phyloP scores from a whole-genome alignment of 1,140 invertebrate genomes.

The Lepidostoma basale region DNA sequence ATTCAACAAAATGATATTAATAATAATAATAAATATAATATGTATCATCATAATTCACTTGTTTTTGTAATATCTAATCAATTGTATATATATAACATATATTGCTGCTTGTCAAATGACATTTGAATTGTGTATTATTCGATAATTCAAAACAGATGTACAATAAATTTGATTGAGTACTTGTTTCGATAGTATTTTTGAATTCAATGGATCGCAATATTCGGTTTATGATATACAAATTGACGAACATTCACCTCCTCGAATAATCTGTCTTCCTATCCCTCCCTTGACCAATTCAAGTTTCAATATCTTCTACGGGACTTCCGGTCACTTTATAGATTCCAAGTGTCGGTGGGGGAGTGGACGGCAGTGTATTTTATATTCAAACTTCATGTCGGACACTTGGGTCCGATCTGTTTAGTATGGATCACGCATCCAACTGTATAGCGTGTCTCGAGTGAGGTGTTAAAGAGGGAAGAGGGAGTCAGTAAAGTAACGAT shows the following conservation, averaged over 20 bases:
- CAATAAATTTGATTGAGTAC: too few species aligned
- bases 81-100: too few species aligned
- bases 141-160: too few species aligned
- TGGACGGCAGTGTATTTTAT: constrained; percentile 37
- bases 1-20: too few species aligned
- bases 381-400: constrained; percentile 37
- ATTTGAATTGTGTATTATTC: too few species aligned
- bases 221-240: too few species aligned
- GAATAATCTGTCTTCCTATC: constrained; percentile 11
- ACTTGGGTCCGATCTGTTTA: constrained; percentile 40
- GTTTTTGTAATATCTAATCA: too few species aligned
- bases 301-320: constrained; percentile 44
- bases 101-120: too few species aligned
- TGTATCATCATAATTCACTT: too few species aligned
- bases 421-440: constrained; percentile 39
- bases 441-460: constrained; percentile 40
- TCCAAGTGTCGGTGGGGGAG: neutral
- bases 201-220: too few species aligned
- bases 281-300: constrained; percentile 37
- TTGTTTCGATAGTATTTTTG: too few species aligned
- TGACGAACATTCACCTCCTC: constrained; percentile 4
- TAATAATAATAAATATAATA: too few species aligned
- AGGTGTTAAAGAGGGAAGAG: constrained; percentile 44
- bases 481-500: neutral
- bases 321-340: constrained; percentile 37